Evolutionary conservation across 2,888 invertebrate species (phyloP).

Genomic region (Hermaeophaga mercurialis): DNA sequence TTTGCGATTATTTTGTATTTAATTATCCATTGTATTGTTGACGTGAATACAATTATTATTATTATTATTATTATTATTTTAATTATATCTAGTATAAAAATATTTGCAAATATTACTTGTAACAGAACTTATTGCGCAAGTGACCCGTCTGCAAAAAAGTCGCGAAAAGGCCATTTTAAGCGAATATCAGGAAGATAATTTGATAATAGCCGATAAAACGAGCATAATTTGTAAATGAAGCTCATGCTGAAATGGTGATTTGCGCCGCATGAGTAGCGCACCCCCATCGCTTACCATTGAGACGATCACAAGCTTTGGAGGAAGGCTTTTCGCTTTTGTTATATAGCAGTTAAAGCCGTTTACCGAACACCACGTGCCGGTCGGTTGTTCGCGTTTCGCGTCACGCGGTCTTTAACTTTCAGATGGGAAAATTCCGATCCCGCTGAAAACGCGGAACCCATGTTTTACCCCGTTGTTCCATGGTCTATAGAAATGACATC

Average conservation of each 20-base stretch:
- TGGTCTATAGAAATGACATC: conserved; percentile 33
- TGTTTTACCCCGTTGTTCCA: conserved; percentile 23
- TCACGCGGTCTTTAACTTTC: conserved; percentile 26
- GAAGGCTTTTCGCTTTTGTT: conserved; percentile 41
- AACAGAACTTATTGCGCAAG: no score
- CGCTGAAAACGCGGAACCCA: conserved; percentile 13
- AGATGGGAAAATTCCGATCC: neutral
- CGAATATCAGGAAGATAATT: conserved; percentile 36
- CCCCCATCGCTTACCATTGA: conserved; percentile 46
- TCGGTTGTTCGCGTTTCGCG: conserved; percentile 24
- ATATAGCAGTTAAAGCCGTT: conserved; percentile 24
- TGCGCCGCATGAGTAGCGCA: conserved; percentile 46
- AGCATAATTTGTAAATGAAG: conserved; percentile 44
- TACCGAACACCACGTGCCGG: conserved; percentile 19
- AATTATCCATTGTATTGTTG: no score
- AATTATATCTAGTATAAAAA: no score
- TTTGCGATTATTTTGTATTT: no score
- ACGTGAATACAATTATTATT: no score
- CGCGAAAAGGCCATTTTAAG: conserved; percentile 18
- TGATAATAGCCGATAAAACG: conserved; percentile 41
- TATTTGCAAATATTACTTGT: no score
- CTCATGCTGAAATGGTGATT: conserved; percentile 41
- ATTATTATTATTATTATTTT: no score
- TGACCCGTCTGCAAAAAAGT: neutral
- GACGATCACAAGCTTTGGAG: conserved; percentile 45